Percentiles rank a stretch among this genome's conserved stretches.
Evolutionary conservation across 2,888 invertebrate species (phyloP).

Genomic region (Athetis lepigone): DNA sequence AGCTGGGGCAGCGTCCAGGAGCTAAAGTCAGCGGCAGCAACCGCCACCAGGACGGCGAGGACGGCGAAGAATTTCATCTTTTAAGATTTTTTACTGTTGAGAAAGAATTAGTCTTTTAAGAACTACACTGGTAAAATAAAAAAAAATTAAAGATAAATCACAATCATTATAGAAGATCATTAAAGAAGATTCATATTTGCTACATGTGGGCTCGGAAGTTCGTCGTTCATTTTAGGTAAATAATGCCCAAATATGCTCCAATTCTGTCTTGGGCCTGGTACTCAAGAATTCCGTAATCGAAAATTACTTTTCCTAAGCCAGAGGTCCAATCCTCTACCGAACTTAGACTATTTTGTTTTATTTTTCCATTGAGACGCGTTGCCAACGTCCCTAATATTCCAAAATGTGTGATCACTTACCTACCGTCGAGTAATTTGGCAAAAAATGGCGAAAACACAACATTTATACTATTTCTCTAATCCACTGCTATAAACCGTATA

Average conservation of each 20-base stretch:
- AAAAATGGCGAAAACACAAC: slow-evolving; percentile 6
- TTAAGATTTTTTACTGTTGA: slow-evolving; percentile 55
- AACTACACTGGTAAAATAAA: background rate
- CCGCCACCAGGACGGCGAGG: slow-evolving; percentile 74
- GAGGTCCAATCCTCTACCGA: background rate
- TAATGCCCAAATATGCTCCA: too few relatives aligned
- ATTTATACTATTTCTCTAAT: slow-evolving; percentile 57
- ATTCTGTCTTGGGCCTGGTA: too few relatives aligned
- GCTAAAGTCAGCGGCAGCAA: slow-evolving; percentile 63
- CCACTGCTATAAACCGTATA: slow-evolving; percentile 56
- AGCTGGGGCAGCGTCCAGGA: slow-evolving; percentile 73
- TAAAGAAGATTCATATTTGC: too few relatives aligned
- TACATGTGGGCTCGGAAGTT: too few relatives aligned
- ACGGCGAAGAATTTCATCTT: slow-evolving; percentile 80
- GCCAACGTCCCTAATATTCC: background rate
- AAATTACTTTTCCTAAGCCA: background rate
- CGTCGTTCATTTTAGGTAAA: too few relatives aligned
- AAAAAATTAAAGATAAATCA: too few relatives aligned
- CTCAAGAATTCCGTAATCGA: background rate
- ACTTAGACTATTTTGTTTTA: too few relatives aligned
- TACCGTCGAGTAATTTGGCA: slow-evolving; percentile 44
- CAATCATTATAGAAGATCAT: too few relatives aligned
- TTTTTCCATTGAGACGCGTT: too few relatives aligned
- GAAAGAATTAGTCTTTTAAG: background rate
- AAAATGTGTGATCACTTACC: slow-evolving; percentile 50